phyloP scores from a whole-genome alignment of 2,888 invertebrate genomes.

The Brachyptera putata region DNA sequence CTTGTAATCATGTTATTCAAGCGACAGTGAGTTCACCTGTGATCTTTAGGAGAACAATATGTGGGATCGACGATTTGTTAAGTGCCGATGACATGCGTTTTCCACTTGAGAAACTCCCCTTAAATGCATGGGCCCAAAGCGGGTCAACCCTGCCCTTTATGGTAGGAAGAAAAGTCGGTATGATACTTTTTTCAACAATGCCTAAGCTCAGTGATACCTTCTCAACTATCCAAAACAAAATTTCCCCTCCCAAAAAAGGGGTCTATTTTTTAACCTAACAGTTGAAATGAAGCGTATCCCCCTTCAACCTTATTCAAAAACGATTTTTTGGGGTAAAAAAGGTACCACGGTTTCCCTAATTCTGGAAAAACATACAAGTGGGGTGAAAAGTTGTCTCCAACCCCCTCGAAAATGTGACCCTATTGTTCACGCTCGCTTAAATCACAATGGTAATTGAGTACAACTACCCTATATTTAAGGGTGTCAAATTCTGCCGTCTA shows the following conservation, averaged over 20 bases:
- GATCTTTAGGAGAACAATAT: neutral
- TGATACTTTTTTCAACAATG: constrained; percentile 5
- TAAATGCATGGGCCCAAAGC: neutral
- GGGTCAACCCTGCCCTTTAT: neutral
- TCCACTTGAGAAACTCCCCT: constrained; percentile 10
- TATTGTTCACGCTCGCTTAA: constrained; percentile 21
- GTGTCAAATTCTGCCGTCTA: constrained; percentile 18
- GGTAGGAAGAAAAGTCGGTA: neutral
- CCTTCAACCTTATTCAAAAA: constrained; percentile 19
- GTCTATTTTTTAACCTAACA: neutral
- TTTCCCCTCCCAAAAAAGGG: neutral
- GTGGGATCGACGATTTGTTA: neutral
- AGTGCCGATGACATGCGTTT: constrained; percentile 1
- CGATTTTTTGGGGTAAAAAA: constrained; percentile 13
- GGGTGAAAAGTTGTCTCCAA: constrained; percentile 18
- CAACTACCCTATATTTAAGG: constrained; percentile 17
- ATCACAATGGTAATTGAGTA: constrained; percentile 21
- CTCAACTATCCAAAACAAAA: constrained; percentile 20
- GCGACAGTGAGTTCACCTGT: too few relatives aligned
- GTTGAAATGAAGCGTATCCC: constrained; percentile 9
- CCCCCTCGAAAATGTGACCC: constrained; percentile 14
- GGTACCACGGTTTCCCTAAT: constrained; percentile 20
- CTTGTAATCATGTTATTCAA: too few relatives aligned
- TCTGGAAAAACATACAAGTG: constrained; percentile 15
- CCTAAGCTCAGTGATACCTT: constrained; percentile 9